Evolutionary conservation across 2,113 vertebrate species (phyloP), one percentile per base, ranked within the genome.

Genomic region (Pangasianodon hypophthalmus): DNA sequence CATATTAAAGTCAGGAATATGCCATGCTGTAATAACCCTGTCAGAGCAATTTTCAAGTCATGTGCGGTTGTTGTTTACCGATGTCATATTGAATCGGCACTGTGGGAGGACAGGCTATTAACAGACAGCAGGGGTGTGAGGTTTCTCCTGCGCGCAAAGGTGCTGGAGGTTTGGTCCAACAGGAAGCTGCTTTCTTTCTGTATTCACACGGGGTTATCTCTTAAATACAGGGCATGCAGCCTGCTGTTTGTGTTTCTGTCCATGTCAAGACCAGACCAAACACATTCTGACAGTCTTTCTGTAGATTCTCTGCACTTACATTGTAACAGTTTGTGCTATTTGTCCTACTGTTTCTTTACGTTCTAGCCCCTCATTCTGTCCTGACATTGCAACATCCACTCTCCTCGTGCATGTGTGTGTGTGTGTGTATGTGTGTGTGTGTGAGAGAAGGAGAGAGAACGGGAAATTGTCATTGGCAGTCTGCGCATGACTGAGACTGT

Each of bases 1-100:
- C 52, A 19, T 26, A 88, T 88, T 84, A 88, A 88, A 84, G 50
- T 88, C 81, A 88, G 44, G 10, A 81, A 81, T 81, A 88, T 81
- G 75, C 46, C 75, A 64, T 48, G 87, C 56, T 62, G 54, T 88
- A 79, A 85, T 85, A 88, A 88, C 64, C 41, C 64, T 88, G 83
- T 79, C 83, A 89, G 79, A 89, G 69, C 88, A 89, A 85, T 85
- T 80, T 88, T 75, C 88, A 73, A 88, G 75, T 88, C 64, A 84
- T 75, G 81, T 88, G 64, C 14, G 8, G 10, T 87, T 83, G 69
- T 75, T 89, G 88, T 88, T 88, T 88, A 84, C 81, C 18, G 16
- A 48, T 84, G 88, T 84, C 81, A 60, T 58, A 73, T 21, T 56
- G 67, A 88, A 48, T 58, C 26, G 50, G 81, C 80, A 46, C 50